Conservation (phyloP, 2,797 vertebrate genomes). For the Sebastes melanostomus region DNA sequence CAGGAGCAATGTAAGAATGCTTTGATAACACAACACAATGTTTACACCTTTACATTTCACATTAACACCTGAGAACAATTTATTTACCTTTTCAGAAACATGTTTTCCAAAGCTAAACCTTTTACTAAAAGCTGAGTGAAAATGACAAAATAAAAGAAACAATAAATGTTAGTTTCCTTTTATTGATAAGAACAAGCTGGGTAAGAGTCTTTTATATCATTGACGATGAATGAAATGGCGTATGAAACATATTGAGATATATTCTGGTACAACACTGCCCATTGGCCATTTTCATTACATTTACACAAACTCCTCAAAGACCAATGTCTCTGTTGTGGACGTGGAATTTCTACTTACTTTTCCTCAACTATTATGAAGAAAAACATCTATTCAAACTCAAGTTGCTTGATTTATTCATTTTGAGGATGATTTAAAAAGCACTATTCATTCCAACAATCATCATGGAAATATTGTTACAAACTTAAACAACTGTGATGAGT, state of each 20-base stretch:
- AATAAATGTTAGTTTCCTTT: slow-evolving; percentile 30
- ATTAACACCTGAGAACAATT: background rate
- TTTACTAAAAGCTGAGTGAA: background rate
- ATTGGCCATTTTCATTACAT: slow-evolving; percentile 21
- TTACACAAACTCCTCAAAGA: slow-evolving; percentile 30
- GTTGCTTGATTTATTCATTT: background rate
- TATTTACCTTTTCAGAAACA: background rate
- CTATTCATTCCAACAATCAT: background rate
- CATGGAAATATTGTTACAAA: slow-evolving; percentile 37
- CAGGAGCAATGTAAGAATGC: background rate
- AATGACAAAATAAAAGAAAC: background rate
- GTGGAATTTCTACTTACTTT: background rate
- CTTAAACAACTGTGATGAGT: background rate
- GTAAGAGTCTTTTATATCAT: slow-evolving; percentile 17
- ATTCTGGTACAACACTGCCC: background rate
- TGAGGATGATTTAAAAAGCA: slow-evolving; percentile 19
- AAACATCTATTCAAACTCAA: background rate
- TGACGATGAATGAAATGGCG: slow-evolving; percentile 31
- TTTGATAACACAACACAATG: background rate
- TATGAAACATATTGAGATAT: slow-evolving; percentile 21
- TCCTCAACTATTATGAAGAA: background rate
- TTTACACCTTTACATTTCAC: background rate
- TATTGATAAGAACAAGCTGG: slow-evolving; percentile 50
- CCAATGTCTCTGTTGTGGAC: background rate
- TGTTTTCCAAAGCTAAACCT: background rate